These are phyloP conservation scores for Xylocampa areola DNA, from an alignment of 2,888 invertebrate species.

Conservation along the genomic window DNA sequence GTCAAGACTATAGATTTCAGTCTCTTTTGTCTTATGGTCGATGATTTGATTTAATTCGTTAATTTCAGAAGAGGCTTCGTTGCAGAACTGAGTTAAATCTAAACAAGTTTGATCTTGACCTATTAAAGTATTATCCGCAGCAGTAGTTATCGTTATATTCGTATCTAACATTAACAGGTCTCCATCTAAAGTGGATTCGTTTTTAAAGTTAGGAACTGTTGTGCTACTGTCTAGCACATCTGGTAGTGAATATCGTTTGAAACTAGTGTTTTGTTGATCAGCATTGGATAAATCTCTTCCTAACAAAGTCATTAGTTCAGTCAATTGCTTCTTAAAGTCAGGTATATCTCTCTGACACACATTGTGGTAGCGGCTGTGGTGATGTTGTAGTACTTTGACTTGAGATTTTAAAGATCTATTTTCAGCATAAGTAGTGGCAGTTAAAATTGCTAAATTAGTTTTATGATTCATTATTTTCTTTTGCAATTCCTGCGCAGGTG, in stretches of 20 bases:
- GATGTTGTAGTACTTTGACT: conserved; percentile 80
- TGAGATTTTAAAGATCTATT: conserved; percentile 81
- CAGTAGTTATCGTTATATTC: conserved; percentile 78
- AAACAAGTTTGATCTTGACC: conserved; percentile 79
- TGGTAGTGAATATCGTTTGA: conserved; percentile 79
- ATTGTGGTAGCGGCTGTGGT: conserved; percentile 78
- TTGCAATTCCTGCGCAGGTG: conserved; percentile 76
- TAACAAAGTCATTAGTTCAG: conserved; percentile 73
- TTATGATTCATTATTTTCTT: conserved; percentile 81
- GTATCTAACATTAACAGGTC: conserved; percentile 85
- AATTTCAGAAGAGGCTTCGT: conserved; percentile 74
- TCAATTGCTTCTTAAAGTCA: conserved; percentile 77
- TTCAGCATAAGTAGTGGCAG: conserved; percentile 84
- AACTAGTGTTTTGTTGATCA: conserved; percentile 65
- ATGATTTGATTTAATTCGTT: conserved; percentile 58
- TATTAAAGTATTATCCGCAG: conserved; percentile 76
- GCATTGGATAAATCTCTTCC: conserved; percentile 63
- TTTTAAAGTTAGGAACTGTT: conserved; percentile 69
- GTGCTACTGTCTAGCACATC: conserved; percentile 74
- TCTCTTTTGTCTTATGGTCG: conserved; percentile 60
- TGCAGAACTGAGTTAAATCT: conserved; percentile 75
- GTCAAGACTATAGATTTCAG: conserved; percentile 61
- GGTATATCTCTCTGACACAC: conserved; percentile 84
- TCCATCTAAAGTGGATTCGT: conserved; percentile 82
- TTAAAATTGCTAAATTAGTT: conserved; percentile 81